Conservation (phyloP, 2,113 vertebrate species). For the Strix uralensis region DNA sequence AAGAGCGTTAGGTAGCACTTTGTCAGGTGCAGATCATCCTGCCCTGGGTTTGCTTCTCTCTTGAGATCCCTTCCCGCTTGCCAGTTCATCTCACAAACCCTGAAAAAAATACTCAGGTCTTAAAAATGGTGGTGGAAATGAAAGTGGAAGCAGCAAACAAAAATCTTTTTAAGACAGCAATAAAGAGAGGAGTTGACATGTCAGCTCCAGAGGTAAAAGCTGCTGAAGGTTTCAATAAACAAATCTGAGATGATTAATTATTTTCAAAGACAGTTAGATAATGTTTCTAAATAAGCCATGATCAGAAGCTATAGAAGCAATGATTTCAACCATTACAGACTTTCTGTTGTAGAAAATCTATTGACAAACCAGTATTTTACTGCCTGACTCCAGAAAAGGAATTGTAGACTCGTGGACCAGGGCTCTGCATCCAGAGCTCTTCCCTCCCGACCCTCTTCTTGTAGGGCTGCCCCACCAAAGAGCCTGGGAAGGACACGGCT, state of each 20-base stretch:
- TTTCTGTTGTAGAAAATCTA: background rate
- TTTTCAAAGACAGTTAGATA: background rate
- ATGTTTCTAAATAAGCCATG: background rate
- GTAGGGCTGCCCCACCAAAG: background rate
- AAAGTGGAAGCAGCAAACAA: background rate
- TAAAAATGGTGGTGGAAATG: background rate
- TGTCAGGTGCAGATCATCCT: background rate
- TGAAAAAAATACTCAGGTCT: background rate
- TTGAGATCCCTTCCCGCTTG: background rate
- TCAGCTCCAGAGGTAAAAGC: background rate
- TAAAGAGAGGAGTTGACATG: background rate
- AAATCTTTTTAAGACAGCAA: background rate
- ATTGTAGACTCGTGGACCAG: background rate
- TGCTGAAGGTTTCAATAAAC: background rate
- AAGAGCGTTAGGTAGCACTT: background rate
- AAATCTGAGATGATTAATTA: background rate
- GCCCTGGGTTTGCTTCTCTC: background rate
- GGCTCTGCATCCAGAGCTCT: background rate
- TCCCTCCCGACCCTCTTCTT: background rate
- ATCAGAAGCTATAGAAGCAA: background rate
- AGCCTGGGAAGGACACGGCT: background rate
- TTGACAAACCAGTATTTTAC: background rate
- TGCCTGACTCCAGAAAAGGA: background rate
- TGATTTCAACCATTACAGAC: fast-evolving
- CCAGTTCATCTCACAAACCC: background rate